Evolutionary conservation across 2,797 vertebrate species (phyloP).

Genomic region (Leucoraja ocellata): DNA sequence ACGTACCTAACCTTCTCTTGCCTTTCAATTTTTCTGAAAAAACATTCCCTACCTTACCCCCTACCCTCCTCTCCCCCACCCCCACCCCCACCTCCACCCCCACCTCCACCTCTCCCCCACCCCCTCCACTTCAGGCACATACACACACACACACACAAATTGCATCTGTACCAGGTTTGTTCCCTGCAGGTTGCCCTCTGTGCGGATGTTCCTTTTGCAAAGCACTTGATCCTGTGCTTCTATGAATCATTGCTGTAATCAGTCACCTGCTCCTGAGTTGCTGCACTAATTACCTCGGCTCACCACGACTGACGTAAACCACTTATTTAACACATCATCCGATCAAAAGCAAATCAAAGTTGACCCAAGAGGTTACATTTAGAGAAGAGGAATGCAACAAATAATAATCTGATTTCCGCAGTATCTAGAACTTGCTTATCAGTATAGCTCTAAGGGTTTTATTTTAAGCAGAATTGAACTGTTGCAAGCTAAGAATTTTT

Average conservation of each 20-base stretch:
- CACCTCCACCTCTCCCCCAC: no score
- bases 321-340: conserved; percentile 45
- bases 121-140: conserved; percentile 55
- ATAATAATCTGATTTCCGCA: not conserved
- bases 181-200: conserved; percentile 50
- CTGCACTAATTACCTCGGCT: conserved; percentile 63
- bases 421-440: not conserved
- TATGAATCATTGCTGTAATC: conserved; percentile 74
- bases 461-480: not conserved
- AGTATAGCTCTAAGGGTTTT: not conserved
- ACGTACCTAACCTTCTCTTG: not conserved
- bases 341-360: conserved; percentile 52
- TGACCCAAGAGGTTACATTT: not conserved
- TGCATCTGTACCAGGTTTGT: conserved; percentile 59
- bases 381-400: not conserved
- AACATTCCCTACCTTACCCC: not conserved
- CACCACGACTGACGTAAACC: conserved; percentile 70
- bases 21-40: not conserved
- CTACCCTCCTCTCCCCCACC: conserved; percentile 49
- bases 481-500: not conserved
- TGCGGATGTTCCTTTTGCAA: conserved; percentile 87
- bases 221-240: conserved; percentile 74
- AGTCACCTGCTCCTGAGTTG: conserved; percentile 72
- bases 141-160: conserved; percentile 56
- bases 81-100: no score